phyloP scores from a whole-genome alignment of 53 echinoderm and acorn worm species.

The Antedon mediterranea region DNA sequence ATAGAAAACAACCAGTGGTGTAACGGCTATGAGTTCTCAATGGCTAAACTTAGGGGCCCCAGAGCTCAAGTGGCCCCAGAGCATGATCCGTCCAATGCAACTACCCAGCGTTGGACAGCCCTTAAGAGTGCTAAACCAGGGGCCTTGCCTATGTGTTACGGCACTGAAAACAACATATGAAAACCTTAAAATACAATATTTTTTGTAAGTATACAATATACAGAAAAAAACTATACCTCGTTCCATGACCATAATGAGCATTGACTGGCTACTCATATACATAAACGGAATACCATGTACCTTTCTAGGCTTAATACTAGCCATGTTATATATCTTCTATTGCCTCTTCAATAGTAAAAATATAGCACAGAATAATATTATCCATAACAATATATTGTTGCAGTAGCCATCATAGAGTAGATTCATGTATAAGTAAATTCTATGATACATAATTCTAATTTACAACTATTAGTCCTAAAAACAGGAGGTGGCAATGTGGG shows the following conservation, averaged over 20 bases:
- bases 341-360: not conserved
- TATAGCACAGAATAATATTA: not conserved
- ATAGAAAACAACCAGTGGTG: too few relatives aligned
- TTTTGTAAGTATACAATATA: too few relatives aligned
- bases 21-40: too few relatives aligned
- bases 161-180: too few relatives aligned
- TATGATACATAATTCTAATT: not conserved
- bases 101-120: too few relatives aligned
- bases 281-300: not conserved
- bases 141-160: too few relatives aligned
- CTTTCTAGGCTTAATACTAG: not conserved
- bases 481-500: not conserved
- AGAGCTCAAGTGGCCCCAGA: too few relatives aligned
- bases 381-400: not conserved
- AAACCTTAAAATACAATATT: too few relatives aligned
- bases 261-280: not conserved
- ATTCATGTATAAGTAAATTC: too few relatives aligned
- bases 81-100: too few relatives aligned
- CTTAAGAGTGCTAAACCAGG: too few relatives aligned
- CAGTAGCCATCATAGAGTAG: not conserved
- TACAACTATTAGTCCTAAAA: not conserved
- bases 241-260: not conserved
- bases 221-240: not conserved
- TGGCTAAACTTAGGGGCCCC: too few relatives aligned
- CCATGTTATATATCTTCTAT: not conserved